These are phyloP conservation scores for Lepidochitona cinerea DNA, from an alignment of 2,888 invertebrate species.

Conservation along the genomic window DNA sequence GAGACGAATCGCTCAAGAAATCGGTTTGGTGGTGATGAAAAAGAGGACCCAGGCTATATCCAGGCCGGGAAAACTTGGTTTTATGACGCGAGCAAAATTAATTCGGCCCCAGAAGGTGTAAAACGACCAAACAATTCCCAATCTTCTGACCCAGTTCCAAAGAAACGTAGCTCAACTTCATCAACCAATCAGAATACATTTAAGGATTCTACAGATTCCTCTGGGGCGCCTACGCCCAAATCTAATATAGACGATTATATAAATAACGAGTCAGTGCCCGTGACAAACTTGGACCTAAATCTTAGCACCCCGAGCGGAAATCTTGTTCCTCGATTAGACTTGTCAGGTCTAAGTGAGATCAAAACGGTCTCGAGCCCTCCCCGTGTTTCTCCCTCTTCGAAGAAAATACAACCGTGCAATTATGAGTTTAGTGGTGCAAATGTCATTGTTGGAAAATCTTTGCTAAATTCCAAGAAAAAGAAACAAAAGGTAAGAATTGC, in stretches of 20 bases:
- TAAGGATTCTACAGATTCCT: neutral
- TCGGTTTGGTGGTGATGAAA: neutral
- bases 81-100: neutral
- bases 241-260: constrained; percentile 1
- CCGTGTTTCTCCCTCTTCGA: constrained; percentile 40
- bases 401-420: constrained; percentile 49
- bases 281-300: constrained; percentile 50
- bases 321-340: constrained; percentile 43
- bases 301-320: neutral
- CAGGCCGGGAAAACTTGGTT: constrained; percentile 1
- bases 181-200: neutral
- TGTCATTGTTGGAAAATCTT: constrained; percentile 45
- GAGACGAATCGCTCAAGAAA: neutral
- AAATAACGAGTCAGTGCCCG: constrained; percentile 31
- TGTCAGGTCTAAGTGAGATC: constrained; percentile 40
- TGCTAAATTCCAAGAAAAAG: constrained; percentile 44
- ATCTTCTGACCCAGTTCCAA: neutral
- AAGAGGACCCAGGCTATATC: neutral
- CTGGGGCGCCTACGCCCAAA: neutral
- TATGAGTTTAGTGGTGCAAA: constrained; percentile 57
- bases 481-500: constrained; percentile 39
- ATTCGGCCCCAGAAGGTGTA: neutral
- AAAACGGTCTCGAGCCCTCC: neutral
- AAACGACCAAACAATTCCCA: neutral
- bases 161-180: neutral